phyloP scores from a whole-genome alignment of 2,888 invertebrate genomes.

The Ochropleura leucogaster region DNA sequence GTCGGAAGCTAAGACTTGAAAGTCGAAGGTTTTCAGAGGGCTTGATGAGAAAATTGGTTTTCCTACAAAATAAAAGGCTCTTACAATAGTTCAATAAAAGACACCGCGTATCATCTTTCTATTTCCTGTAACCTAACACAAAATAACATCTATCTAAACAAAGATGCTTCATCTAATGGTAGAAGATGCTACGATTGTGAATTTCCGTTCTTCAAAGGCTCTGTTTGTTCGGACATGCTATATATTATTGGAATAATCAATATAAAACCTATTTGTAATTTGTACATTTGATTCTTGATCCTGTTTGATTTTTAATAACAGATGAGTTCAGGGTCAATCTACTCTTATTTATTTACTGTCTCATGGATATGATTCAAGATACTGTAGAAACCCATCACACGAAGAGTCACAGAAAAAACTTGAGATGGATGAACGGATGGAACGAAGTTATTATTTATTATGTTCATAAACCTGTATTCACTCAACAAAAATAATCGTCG shows the following conservation, averaged over 20 bases:
- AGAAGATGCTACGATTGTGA: conserved; percentile 62
- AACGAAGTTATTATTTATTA: too few relatives aligned
- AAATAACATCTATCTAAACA: conserved; percentile 23
- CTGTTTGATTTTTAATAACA: not conserved
- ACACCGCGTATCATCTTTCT: not conserved
- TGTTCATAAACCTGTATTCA: too few relatives aligned
- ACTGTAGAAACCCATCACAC: not conserved
- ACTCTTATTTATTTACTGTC: too few relatives aligned
- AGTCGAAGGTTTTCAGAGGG: too few relatives aligned
- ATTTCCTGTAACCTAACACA: conserved; percentile 10
- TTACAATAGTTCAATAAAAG: not conserved
- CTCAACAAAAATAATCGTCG: too few relatives aligned
- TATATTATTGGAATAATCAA: conserved; percentile 59
- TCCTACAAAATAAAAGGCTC: not conserved
- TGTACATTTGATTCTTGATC: not conserved
- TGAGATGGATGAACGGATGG: too few relatives aligned
- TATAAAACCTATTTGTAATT: conserved; percentile 20
- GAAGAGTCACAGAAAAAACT: not conserved
- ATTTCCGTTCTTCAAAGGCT: conserved; percentile 59
- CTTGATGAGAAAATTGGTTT: not conserved
- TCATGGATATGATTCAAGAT: not conserved
- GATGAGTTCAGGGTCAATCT: not conserved
- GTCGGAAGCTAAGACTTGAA: too few relatives aligned
- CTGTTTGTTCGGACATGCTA: conserved; percentile 40
- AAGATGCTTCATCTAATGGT: conserved; percentile 22